Evolutionary conservation across 1,140 invertebrate genomes (phyloP).

Genomic region (Pseudomyrmex flavicornis): DNA sequence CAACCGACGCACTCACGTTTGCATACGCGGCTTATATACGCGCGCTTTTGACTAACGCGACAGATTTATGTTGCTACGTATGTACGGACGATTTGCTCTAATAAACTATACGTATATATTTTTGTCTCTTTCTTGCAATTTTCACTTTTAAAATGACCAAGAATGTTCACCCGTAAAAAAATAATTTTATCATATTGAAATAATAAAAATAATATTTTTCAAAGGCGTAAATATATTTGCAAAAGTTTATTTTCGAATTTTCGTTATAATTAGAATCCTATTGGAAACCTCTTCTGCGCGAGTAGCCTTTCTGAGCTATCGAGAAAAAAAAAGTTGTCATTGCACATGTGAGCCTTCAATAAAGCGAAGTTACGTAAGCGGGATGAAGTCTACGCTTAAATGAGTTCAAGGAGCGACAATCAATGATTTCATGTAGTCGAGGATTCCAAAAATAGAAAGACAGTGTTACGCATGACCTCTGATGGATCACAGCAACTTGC

Average conservation of each 20-base stretch:
- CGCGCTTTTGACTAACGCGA: constrained; percentile 7
- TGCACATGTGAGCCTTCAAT: background rate
- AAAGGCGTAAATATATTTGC: no score
- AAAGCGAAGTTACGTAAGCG: constrained; percentile 40
- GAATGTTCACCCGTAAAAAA: no score
- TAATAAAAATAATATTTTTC: no score
- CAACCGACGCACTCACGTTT: constrained; percentile 13
- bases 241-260: background rate
- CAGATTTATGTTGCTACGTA: constrained; percentile 33
- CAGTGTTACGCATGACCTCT: constrained; percentile 25
- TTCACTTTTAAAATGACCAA: no score
- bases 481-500: constrained; percentile 10
- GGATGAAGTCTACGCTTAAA: constrained; percentile 25
- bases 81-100: constrained; percentile 9
- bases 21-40: constrained; percentile 5
- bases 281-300: background rate
- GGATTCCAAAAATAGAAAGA: constrained; percentile 53
- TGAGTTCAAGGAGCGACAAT: constrained; percentile 47
- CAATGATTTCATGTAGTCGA: constrained; percentile 48
- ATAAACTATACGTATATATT: no score
- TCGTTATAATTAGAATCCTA: background rate
- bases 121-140: no score
- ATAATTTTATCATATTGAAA: no score
- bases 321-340: background rate
- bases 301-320: background rate